Evolutionary conservation across 2,113 vertebrate species (phyloP), one percentile per base, ranked within the genome.

Genomic region (Mastomys coucha): DNA sequence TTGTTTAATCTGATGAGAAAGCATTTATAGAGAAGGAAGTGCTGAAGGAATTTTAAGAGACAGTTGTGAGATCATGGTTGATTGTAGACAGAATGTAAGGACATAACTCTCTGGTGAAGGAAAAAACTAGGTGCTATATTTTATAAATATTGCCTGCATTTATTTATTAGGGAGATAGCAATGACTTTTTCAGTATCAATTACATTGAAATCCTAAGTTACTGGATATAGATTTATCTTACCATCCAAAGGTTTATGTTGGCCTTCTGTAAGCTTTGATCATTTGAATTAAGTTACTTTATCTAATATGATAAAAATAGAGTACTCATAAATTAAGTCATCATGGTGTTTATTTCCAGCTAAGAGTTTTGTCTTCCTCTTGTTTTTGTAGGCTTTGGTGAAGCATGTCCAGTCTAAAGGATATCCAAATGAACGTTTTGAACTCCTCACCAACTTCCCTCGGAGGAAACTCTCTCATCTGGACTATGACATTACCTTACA

Each of bases 401-500:
- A 99, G 93, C 99, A 99, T 2, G 99, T 99, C 70, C 99, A 99
- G 98, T 99, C 99, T 17, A 99, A 99, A 98, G 99, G 99, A 93
- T 99, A 99, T 97, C 99, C 99, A 92, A 99, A 99, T 58, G 99
- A 99, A 98, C 99, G 99, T 98, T 99, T 99, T 86, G 99, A 99
- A 98, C 99, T 99, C 49, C 99, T 99, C 98, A 99, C 99, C 98
- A 99, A 99, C 98, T 99, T 99, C 97, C 99, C 99, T 56, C 99
- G 99, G 72, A 99, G 99, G 98, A 99, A 99, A 97, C 99, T 99
- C 36, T 99, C 99, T 98, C 99, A 99, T 97, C 99, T 99, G 99
- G 99, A 99, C 99, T 99, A 99, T 99, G 99, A 99, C 97, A 99
- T 99, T 98, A 99, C 99, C 1, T 99, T 99, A 98, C 99, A 99